Evolutionary conservation across 2,888 invertebrate genomes (phyloP).

Genomic region (Latheticus oryzae): DNA sequence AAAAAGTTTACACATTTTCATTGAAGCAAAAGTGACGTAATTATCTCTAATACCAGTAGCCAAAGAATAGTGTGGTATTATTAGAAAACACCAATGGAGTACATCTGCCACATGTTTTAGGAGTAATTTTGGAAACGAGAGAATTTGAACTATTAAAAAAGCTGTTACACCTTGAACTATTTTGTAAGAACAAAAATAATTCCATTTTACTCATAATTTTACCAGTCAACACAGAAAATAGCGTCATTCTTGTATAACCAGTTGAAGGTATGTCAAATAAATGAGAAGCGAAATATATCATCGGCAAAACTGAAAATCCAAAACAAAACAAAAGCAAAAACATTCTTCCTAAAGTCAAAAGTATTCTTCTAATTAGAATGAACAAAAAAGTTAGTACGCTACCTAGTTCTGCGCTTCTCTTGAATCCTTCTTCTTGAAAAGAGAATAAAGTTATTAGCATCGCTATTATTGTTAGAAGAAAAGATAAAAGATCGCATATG

Average conservation of each 20-base stretch:
- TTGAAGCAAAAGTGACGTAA: constrained; percentile 51
- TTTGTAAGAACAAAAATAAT: constrained; percentile 59
- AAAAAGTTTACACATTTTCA: constrained; percentile 46
- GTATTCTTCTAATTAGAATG: not conserved
- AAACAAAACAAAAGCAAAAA: constrained; percentile 75
- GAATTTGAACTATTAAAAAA: constrained; percentile 76
- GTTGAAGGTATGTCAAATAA: constrained; percentile 78
- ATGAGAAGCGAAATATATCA: constrained; percentile 77
- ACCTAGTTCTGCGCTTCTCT: constrained; percentile 69
- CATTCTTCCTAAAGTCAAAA: constrained; percentile 65
- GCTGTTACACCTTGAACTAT: constrained; percentile 78
- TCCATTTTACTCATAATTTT: too few relatives aligned
- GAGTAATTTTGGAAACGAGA: constrained; percentile 71
- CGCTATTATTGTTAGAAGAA: constrained; percentile 69
- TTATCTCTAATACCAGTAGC: constrained; percentile 65
- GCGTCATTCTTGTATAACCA: constrained; percentile 79
- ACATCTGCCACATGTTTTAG: constrained; percentile 70
- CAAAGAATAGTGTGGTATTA: constrained; percentile 78
- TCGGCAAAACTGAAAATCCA: constrained; percentile 78
- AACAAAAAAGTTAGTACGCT: constrained; percentile 37
- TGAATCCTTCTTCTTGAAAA: constrained; percentile 76
- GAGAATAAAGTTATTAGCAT: constrained; percentile 72
- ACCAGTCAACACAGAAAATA: constrained; percentile 81
- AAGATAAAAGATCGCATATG: constrained; percentile 76
- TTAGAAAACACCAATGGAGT: constrained; percentile 75